Evolutionary conservation across 2,888 invertebrate species (phyloP).

Genomic region (Lamellibrachia satsuma): DNA sequence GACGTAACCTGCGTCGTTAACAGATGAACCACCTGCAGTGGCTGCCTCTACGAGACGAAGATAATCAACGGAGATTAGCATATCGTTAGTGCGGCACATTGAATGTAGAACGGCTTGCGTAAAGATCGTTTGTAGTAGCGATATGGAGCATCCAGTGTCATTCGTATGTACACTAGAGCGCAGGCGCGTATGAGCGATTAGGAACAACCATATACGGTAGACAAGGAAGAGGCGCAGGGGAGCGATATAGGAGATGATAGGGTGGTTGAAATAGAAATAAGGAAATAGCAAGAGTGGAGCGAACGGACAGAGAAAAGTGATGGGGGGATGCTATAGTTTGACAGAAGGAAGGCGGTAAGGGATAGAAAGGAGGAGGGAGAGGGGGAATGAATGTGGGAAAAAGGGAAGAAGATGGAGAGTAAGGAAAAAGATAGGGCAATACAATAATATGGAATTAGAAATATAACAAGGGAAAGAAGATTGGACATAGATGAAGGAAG

Average conservation of each 20-base stretch:
- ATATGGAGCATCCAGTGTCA: background rate
- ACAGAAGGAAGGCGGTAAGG: background rate
- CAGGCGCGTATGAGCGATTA: too few relatives aligned
- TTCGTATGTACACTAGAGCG: background rate
- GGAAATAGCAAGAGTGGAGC: background rate
- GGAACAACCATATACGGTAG: too few relatives aligned
- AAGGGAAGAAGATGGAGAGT: background rate
- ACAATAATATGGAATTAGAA: background rate
- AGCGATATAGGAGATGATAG: too few relatives aligned
- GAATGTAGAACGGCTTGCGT: background rate
- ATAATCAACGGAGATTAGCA: background rate
- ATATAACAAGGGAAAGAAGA: background rate
- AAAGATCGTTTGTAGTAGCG: background rate
- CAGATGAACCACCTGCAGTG: background rate
- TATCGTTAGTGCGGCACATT: background rate
- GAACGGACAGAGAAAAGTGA: background rate
- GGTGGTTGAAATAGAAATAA: too few relatives aligned
- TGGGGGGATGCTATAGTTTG: background rate
- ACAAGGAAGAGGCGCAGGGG: too few relatives aligned
- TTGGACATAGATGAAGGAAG: background rate
- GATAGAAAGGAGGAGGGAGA: background rate
- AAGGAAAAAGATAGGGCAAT: background rate
- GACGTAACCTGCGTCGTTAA: background rate
- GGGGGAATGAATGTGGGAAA: background rate
- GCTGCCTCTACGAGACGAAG: background rate